These are phyloP conservation scores for Drosophila melanogaster DNA, from an alignment of 1,140 invertebrate genomes.

Conservation along the genomic window DNA sequence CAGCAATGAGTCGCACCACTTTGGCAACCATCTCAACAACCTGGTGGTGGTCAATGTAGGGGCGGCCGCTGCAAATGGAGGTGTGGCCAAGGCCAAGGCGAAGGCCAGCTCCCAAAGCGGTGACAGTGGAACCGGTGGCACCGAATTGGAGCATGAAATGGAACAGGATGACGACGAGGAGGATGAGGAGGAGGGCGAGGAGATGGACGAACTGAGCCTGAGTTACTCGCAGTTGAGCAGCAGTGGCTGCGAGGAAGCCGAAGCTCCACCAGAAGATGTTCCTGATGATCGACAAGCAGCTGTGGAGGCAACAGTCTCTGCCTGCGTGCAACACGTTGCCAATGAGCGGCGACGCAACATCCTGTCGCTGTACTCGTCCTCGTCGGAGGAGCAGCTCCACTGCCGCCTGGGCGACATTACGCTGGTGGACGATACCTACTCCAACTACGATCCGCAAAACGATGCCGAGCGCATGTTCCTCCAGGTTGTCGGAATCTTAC, in stretches of 20 bases:
- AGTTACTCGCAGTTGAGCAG: conserved; percentile 80
- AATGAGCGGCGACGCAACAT: conserved; percentile 59
- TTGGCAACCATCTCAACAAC: conserved; percentile 44
- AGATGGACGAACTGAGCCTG: conserved; percentile 64
- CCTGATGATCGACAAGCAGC: conserved; percentile 1
- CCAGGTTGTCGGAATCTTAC: conserved; percentile 83
- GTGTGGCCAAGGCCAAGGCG: conserved; percentile 48
- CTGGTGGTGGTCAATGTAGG: conserved; percentile 56
- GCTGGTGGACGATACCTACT: conserved; percentile 81
- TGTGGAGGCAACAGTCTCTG: conserved; percentile 9
- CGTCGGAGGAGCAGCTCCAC: conserved; percentile 74
- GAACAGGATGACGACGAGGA: conserved; percentile 61
- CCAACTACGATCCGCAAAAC: conserved; percentile 81
- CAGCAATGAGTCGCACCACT: conserved; percentile 75
- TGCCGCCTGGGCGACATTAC: conserved; percentile 80
- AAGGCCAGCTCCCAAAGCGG: conserved; percentile 78
- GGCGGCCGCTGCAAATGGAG: conserved; percentile 19
- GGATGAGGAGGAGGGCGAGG: conserved; percentile 45
- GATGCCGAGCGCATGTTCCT: conserved; percentile 84
- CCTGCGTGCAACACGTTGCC: conserved; percentile 48
- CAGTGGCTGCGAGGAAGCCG: conserved; percentile 71
- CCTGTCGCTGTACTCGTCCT: conserved; percentile 69
- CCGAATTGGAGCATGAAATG: conserved; percentile 76
- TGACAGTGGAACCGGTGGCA: conserved; percentile 80
- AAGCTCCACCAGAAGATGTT: conserved; percentile 20